Percentiles rank a stretch among this genome's conserved stretches.
Evolutionary conservation across 2,113 vertebrate genomes (phyloP).

Genomic region (Pycnonotus jocosus): DNA sequence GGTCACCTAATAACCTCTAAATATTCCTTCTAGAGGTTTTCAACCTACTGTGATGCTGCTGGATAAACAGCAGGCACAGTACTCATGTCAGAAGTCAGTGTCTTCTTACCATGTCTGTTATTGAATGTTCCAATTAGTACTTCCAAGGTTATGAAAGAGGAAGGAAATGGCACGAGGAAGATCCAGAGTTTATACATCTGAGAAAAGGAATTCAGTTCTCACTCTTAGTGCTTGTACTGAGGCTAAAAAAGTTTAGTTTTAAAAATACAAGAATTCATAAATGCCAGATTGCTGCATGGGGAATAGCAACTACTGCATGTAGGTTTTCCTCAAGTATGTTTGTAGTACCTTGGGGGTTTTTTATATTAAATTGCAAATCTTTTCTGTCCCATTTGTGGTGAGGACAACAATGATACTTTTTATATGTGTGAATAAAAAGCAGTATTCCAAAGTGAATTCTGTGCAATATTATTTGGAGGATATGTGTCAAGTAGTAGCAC

Average conservation of each 20-base stretch:
- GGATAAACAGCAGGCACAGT: not conserved
- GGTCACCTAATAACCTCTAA: not conserved
- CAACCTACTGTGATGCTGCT: not conserved
- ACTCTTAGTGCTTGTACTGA: not conserved
- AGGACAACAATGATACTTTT: not conserved
- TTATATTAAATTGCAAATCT: not conserved
- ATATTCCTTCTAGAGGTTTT: not conserved
- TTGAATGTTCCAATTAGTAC: not conserved
- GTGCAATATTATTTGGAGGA: not conserved
- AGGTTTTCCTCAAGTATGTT: not conserved
- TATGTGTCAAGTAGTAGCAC: not conserved
- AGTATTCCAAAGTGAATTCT: not conserved
- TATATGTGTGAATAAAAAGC: not conserved
- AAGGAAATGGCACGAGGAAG: not conserved
- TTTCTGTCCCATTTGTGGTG: not conserved
- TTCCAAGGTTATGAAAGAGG: not conserved
- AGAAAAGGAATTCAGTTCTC: not conserved
- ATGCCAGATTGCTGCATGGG: not conserved
- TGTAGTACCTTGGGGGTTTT: not conserved
- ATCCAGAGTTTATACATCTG: not conserved
- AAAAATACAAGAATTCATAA: not conserved
- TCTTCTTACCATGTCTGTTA: not conserved
- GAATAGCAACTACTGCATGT: not conserved
- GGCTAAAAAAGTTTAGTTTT: not conserved
- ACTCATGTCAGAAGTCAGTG: not conserved